Percentiles rank a stretch among this genome's conserved stretches.
phyloP scores from a whole-genome alignment of 1,140 invertebrate genomes.

The Agraylea sexmaculata region DNA sequence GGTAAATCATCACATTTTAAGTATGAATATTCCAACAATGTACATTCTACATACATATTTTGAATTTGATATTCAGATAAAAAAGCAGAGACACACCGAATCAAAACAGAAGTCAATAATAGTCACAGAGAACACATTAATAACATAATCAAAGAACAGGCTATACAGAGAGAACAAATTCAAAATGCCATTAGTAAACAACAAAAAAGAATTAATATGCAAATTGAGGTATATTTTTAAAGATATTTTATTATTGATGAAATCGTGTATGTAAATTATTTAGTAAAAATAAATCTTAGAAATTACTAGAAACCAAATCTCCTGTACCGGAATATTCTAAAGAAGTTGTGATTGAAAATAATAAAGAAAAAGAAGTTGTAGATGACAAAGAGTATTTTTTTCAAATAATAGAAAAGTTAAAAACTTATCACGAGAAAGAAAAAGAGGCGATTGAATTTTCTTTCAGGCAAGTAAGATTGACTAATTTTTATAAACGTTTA shows the following conservation, averaged over 20 bases:
- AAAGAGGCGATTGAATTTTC: slow-evolving; percentile 39
- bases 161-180: slow-evolving; percentile 31
- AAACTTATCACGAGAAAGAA: slow-evolving; percentile 39
- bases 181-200: slow-evolving; percentile 34
- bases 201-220: slow-evolving; percentile 35
- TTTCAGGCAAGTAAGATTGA: slow-evolving; percentile 27
- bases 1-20: slow-evolving; percentile 27
- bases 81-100: slow-evolving; percentile 33
- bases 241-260: too few species aligned
- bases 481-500: slow-evolving; percentile 4
- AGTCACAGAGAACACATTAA: slow-evolving; percentile 33
- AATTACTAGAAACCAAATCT: too few species aligned
- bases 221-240: slow-evolving; percentile 29
- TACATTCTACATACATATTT: neutral
- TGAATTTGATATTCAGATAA: slow-evolving; percentile 23
- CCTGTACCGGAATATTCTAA: too few species aligned
- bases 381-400: slow-evolving; percentile 29
- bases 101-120: slow-evolving; percentile 30
- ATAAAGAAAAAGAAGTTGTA: neutral
- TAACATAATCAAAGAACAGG: slow-evolving; percentile 30
- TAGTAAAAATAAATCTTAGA: too few species aligned
- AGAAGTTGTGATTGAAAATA: neutral
- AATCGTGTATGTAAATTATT: too few species aligned
- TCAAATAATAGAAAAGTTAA: slow-evolving; percentile 32
- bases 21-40: too few species aligned